Conservation (phyloP, 2,888 invertebrate genomes). For the Chymomyza fuscimana region DNA sequence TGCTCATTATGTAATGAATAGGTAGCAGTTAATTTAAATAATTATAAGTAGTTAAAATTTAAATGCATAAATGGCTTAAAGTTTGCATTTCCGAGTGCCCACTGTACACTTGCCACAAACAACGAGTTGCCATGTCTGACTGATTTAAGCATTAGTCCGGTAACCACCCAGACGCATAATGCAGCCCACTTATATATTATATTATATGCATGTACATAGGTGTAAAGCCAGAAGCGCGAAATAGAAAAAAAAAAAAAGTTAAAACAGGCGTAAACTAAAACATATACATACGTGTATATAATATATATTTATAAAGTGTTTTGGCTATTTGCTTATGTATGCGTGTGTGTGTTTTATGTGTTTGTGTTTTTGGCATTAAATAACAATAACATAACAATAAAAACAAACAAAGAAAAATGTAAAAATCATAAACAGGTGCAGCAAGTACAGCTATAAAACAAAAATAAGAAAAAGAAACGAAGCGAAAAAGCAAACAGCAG, state of each 20-base stretch:
- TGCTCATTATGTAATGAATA: no score
- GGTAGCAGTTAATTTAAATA: no score
- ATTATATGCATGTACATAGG: neutral
- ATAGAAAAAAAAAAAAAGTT: conserved; percentile 22
- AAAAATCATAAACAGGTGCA: conserved; percentile 14
- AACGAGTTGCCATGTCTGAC: conserved; percentile 14
- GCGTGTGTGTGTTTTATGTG: conserved; percentile 20
- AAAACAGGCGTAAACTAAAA: conserved; percentile 46
- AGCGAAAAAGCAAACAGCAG: neutral
- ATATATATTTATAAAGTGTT: conserved; percentile 60
- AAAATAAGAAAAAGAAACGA: neutral
- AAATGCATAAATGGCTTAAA: neutral
- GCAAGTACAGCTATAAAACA: conserved; percentile 11
- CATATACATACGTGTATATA: conserved; percentile 19
- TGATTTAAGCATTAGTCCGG: conserved; percentile 29
- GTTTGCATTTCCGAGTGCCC: neutral
- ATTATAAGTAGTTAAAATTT: neutral
- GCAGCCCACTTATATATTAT: neutral
- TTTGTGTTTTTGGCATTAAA: conserved; percentile 57
- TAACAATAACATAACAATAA: conserved; percentile 72
- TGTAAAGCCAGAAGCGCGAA: conserved; percentile 33
- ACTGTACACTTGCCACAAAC: neutral
- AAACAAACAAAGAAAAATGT: conserved; percentile 24
- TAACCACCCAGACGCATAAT: conserved; percentile 32
- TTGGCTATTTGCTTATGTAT: conserved; percentile 18